A percentile compares a stretch with the other conserved stretches of the same genome.
These are phyloP conservation scores for Cossypha dichroa DNA, from an alignment of 2,797 vertebrate species.

Conservation along the genomic window DNA sequence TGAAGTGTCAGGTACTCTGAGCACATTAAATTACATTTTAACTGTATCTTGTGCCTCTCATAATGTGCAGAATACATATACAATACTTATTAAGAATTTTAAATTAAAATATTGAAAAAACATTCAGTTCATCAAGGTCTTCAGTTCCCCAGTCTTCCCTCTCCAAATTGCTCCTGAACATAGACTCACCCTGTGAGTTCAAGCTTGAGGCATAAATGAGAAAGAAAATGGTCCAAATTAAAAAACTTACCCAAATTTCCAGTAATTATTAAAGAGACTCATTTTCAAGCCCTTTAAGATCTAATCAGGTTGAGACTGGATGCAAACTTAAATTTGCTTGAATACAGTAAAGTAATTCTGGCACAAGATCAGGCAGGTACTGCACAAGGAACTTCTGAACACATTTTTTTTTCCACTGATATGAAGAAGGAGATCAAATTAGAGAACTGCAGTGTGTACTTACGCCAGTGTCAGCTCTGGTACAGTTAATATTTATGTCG, in stretches of 20 bases:
- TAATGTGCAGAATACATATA: not conserved
- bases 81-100: not conserved
- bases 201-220: not conserved
- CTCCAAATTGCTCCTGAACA: not conserved
- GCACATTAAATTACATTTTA: not conserved
- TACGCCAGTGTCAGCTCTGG: not conserved
- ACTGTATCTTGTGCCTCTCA: not conserved
- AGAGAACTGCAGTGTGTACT: not conserved
- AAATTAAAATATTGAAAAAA: not conserved
- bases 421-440: not conserved
- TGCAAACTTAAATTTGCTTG: accelerated
- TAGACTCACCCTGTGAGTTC: not conserved
- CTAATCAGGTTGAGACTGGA: not conserved
- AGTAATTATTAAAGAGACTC: not conserved
- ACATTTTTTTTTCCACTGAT: not conserved
- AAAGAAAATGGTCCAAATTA: not conserved
- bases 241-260: not conserved
- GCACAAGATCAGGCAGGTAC: not conserved
- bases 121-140: not conserved
- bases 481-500: not conserved
- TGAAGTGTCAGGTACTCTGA: not conserved
- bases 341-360: not conserved
- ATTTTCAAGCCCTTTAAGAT: not conserved
- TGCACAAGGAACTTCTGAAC: not conserved
- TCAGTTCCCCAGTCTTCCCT: not conserved